A percentile compares a stretch with the other conserved stretches of the same genome.
Evolutionary conservation across 92 coral and sea anemone genomes (phyloP).

Genomic region (Zoanthus solanderi): DNA sequence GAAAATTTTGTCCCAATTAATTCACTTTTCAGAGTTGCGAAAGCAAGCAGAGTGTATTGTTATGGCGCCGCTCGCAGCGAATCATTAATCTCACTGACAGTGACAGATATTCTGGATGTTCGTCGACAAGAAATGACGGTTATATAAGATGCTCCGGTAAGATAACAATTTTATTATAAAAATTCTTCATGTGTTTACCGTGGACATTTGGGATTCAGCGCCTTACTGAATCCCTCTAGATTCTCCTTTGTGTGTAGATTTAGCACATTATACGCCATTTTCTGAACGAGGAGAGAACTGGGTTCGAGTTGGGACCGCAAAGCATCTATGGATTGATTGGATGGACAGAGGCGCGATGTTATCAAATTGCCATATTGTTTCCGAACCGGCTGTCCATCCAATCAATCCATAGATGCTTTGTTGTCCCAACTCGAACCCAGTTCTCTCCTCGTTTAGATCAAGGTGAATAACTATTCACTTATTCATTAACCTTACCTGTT

Average conservation of each 20-base stretch:
- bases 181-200: neutral
- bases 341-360: too few species aligned
- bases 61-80: neutral
- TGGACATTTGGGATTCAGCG: neutral
- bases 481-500: too few species aligned
- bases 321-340: too few species aligned
- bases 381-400: too few species aligned
- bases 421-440: too few species aligned
- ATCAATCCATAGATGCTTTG: too few species aligned
- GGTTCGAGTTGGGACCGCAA: too few species aligned
- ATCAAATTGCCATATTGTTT: too few species aligned
- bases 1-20: neutral
- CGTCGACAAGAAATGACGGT: neutral
- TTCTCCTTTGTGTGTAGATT: neutral
- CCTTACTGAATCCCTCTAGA: neutral
- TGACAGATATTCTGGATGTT: constrained; percentile 14
- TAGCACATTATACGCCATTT: too few species aligned
- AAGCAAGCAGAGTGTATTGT: neutral
- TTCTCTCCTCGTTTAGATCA: too few species aligned
- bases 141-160: constrained; percentile 14
- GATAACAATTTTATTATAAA: neutral
- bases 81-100: constrained; percentile 27
- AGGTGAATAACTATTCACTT: too few species aligned
- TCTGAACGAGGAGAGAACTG: too few species aligned
- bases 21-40: constrained; percentile 20